Percentiles rank a stretch among this genome's conserved stretches.
Evolutionary conservation across 2,888 invertebrate species (phyloP).

Genomic region (Creontiades dilutus): DNA sequence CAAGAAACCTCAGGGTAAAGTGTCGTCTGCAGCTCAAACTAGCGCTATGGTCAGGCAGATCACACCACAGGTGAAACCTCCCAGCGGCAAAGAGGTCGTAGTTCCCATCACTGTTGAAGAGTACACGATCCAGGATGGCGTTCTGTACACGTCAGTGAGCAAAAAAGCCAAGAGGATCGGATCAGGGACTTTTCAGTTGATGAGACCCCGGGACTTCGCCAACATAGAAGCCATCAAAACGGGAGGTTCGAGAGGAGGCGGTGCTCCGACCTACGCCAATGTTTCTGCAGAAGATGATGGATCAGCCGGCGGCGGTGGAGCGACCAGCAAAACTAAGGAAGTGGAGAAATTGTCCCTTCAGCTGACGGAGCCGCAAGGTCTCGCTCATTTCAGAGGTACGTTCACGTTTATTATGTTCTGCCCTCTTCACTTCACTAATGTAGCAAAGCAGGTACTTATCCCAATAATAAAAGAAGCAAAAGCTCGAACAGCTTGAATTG

Average conservation of each 20-base stretch:
- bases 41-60: slow-evolving; percentile 80
- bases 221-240: slow-evolving; percentile 77
- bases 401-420: neutral
- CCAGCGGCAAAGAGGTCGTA: slow-evolving; percentile 73
- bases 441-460: too few species aligned
- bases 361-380: slow-evolving; percentile 76
- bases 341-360: slow-evolving; percentile 76
- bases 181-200: slow-evolving; percentile 80
- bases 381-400: slow-evolving; percentile 77
- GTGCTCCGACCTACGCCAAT: slow-evolving; percentile 76
- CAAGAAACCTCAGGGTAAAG: slow-evolving; percentile 79
- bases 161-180: slow-evolving; percentile 76
- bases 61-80: slow-evolving; percentile 74
- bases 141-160: slow-evolving; percentile 74
- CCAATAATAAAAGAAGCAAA: too few species aligned
- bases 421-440: too few species aligned
- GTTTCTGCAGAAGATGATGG: slow-evolving; percentile 66
- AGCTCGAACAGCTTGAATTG: too few species aligned
- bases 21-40: slow-evolving; percentile 82
- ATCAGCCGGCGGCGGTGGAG: neutral
- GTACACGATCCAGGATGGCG: slow-evolving; percentile 76
- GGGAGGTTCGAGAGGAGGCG: slow-evolving; percentile 37
- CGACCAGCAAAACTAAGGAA: slow-evolving; percentile 72
- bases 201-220: slow-evolving; percentile 81
- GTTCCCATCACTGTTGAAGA: slow-evolving; percentile 77